Percentiles rank a stretch among this genome's conserved stretches.
phyloP scores from a whole-genome alignment of 2,888 invertebrate species.

The Synanthedon andrenaeformis region DNA sequence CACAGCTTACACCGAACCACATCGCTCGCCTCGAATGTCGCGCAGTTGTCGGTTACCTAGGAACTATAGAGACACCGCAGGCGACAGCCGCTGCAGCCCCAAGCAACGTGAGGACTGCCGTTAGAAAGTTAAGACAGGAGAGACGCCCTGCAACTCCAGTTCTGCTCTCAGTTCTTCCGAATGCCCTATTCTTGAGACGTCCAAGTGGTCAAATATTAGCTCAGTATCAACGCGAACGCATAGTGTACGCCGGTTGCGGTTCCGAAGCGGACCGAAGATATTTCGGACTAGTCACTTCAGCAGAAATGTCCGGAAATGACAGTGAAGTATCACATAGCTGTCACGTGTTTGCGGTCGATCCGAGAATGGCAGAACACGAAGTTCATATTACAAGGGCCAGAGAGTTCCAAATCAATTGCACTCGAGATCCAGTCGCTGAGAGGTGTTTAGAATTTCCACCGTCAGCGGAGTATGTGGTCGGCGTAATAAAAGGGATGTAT shows the following conservation, averaged over 20 bases:
- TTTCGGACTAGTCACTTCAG: conserved; percentile 92
- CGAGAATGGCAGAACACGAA: conserved; percentile 84
- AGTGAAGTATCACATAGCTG: conserved; percentile 82
- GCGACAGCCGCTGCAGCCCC: conserved; percentile 81
- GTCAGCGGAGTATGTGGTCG: conserved; percentile 82
- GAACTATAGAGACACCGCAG: conserved; percentile 95
- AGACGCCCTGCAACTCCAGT: conserved; percentile 88
- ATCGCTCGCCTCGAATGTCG: conserved; percentile 76
- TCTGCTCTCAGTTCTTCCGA: conserved; percentile 85
- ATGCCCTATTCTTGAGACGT: conserved; percentile 83
- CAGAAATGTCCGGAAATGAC: conserved; percentile 64
- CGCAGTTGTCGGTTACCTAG: conserved; percentile 93
- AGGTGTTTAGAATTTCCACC: conserved; percentile 91
- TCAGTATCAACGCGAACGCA: conserved; percentile 86
- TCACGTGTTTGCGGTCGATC: conserved; percentile 94
- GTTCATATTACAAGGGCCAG: conserved; percentile 84
- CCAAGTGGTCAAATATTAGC: conserved; percentile 84
- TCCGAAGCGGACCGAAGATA: conserved; percentile 92
- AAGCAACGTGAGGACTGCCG: conserved; percentile 86
- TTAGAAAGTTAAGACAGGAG: conserved; percentile 88
- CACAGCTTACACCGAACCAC: conserved; percentile 51
- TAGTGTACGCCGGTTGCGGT: conserved; percentile 90
- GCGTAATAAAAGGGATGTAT: conserved; percentile 79
- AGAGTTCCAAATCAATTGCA: conserved; percentile 88
- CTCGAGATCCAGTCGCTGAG: conserved; percentile 80